Percentiles rank a stretch among this genome's conserved stretches.
Evolutionary conservation across 2,888 invertebrate genomes (phyloP).

Genomic region (Beris chalybata): DNA sequence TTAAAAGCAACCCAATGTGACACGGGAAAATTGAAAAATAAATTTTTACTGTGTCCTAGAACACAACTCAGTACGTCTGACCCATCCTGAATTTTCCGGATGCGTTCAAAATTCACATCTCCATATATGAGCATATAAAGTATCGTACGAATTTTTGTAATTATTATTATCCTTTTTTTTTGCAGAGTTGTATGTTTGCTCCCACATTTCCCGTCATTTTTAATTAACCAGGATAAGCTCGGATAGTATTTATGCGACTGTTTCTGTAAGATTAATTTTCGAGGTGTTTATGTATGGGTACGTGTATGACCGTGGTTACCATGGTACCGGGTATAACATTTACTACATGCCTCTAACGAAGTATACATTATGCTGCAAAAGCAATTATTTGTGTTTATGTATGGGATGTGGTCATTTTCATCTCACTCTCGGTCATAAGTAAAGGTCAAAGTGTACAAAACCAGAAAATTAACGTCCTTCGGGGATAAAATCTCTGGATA

Average conservation of each 20-base stretch:
- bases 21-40: too few relatives aligned
- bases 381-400: neutral
- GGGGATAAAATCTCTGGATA: too few relatives aligned
- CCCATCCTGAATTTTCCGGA: too few relatives aligned
- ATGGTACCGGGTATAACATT: neutral
- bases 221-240: conserved; percentile 33
- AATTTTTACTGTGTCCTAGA: too few relatives aligned
- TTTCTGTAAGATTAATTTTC: conserved; percentile 37
- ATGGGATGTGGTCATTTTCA: neutral
- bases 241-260: conserved; percentile 35
- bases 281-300: conserved; percentile 24
- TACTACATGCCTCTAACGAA: too few relatives aligned
- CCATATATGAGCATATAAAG: neutral
- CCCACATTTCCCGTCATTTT: conserved; percentile 32
- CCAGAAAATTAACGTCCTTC: too few relatives aligned
- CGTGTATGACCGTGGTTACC: neutral
- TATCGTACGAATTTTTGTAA: neutral
- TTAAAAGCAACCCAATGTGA: too few relatives aligned
- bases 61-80: too few relatives aligned
- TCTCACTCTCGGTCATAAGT: too few relatives aligned
- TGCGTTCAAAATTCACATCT: neutral
- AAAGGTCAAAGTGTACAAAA: too few relatives aligned
- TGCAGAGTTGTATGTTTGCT: neutral
- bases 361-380: neutral
- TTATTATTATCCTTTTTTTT: neutral